phyloP scores from a whole-genome alignment of 2,888 invertebrate species.

The Sarcophaga carnaria region DNA sequence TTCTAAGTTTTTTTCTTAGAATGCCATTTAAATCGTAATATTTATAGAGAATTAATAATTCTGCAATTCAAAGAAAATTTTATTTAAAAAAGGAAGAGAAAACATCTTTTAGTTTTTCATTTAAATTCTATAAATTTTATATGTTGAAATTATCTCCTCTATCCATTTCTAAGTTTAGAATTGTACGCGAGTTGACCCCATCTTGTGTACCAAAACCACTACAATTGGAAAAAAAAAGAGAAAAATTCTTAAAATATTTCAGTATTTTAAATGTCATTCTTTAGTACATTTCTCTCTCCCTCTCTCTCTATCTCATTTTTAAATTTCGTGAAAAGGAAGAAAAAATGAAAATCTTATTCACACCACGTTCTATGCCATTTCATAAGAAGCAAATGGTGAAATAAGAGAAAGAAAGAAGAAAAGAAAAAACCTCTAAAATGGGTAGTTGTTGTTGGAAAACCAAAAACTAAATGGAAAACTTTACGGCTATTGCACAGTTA shows the following conservation, averaged over 20 bases:
- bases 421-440: constrained; percentile 7
- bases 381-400: background rate
- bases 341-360: constrained; percentile 38
- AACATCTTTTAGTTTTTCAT: constrained; percentile 1
- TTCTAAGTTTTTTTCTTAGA: too few species aligned
- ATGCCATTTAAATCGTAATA: too few species aligned
- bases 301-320: background rate
- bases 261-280: background rate
- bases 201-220: background rate
- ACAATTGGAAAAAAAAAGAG: background rate
- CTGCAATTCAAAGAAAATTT: too few species aligned
- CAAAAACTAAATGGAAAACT: constrained; percentile 57
- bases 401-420: background rate
- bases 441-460: too few species aligned
- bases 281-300: background rate
- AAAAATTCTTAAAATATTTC: constrained; percentile 10
- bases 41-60: too few species aligned
- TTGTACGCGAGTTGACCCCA: background rate
- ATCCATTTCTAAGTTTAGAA: background rate
- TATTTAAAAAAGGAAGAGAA: too few species aligned
- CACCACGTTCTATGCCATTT: constrained; percentile 30
- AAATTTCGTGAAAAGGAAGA: background rate
- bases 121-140: constrained; percentile 47
- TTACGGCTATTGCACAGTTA: constrained; percentile 66
- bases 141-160: constrained; percentile 16